Percentiles rank a stretch among this genome's conserved stretches.
Conservation (phyloP, 2,113 vertebrate genomes). For the Bos indicus region DNA sequence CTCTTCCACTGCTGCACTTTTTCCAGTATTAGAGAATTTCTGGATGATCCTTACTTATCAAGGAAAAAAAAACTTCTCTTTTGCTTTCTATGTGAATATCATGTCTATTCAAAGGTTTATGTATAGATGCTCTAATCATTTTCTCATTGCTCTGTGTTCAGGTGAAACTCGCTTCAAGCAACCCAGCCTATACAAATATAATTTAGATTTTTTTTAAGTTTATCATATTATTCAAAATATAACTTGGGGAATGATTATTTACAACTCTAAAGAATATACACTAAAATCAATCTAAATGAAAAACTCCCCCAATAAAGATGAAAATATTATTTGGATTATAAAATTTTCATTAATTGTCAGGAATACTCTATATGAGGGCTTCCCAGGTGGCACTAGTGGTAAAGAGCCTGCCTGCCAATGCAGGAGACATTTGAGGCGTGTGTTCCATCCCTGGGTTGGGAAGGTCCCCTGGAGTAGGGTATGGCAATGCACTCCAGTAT, state of each 20-base stretch:
- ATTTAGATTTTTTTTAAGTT: background rate
- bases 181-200: background rate
- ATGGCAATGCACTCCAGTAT: background rate
- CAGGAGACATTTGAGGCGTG: background rate
- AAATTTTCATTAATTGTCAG: conserved; percentile 13
- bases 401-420: background rate
- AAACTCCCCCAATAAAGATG: background rate
- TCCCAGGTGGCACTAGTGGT: background rate
- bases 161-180: background rate
- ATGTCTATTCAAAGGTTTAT: background rate
- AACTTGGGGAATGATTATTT: background rate
- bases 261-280: background rate
- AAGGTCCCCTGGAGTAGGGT: background rate
- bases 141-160: background rate
- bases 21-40: background rate
- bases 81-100: background rate
- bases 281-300: background rate
- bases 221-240: conserved; percentile 17
- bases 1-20: background rate
- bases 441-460: background rate
- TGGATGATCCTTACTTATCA: background rate
- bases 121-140: background rate
- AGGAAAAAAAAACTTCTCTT: background rate
- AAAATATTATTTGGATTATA: background rate
- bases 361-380: background rate